Percentiles rank a stretch among this genome's conserved stretches.
Evolutionary conservation across 2,797 vertebrate species (phyloP).

Genomic region (Clamator glandarius): DNA sequence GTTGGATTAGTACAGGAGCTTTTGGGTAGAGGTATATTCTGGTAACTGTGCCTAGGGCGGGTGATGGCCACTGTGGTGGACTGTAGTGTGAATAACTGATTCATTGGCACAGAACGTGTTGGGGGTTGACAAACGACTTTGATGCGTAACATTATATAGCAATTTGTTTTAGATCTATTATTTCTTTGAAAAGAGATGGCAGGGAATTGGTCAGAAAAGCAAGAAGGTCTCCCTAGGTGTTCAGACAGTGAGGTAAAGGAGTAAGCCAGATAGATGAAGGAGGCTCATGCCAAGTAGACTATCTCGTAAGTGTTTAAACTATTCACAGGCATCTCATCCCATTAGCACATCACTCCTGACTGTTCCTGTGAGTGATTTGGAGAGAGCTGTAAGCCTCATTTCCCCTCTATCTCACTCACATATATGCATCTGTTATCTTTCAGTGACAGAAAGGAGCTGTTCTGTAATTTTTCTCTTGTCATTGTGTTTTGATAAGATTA

Average conservation of each 20-base stretch:
- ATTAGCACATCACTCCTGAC: neutral
- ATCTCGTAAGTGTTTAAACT: neutral
- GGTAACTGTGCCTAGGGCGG: neutral
- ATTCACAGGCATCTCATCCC: neutral
- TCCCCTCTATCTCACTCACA: neutral
- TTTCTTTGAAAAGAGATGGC: neutral
- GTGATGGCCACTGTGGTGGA: neutral
- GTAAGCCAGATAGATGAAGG: neutral
- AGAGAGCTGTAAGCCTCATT: neutral
- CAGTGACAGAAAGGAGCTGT: neutral
- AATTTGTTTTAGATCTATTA: neutral
- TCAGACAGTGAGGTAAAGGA: neutral
- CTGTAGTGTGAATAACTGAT: neutral
- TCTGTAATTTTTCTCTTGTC: neutral
- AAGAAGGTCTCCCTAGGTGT: neutral
- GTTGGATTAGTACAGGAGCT: neutral
- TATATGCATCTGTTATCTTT: neutral
- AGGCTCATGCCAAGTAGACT: too few relatives aligned
- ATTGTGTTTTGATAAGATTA: conserved; percentile 26
- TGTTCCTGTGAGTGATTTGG: neutral
- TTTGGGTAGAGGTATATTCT: neutral
- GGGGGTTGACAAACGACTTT: neutral
- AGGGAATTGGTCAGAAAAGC: neutral
- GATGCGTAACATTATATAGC: neutral
- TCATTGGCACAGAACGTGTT: neutral